A percentile compares a stretch with the other conserved stretches of the same genome.
Evolutionary conservation across 2,888 invertebrate genomes (phyloP).

Genomic region (Flexamia atlantica): DNA sequence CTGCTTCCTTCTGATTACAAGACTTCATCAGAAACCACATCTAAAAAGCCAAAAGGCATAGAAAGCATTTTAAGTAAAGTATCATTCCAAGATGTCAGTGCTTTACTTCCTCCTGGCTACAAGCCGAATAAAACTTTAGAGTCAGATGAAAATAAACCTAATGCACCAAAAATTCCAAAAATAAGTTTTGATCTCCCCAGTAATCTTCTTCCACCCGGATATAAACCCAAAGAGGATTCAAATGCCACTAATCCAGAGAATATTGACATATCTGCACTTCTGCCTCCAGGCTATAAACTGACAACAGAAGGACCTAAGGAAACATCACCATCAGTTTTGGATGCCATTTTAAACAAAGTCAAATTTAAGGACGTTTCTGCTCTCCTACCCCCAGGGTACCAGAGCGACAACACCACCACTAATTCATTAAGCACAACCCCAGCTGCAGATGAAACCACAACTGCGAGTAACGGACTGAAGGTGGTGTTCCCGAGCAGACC

Average conservation of each 20-base stretch:
- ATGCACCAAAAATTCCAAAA: slow-evolving; percentile 71
- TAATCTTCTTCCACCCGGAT: slow-evolving; percentile 79
- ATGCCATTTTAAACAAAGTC: slow-evolving; percentile 72
- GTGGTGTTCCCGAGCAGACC: slow-evolving; percentile 89
- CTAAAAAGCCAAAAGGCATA: slow-evolving; percentile 67
- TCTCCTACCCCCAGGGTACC: slow-evolving; percentile 69
- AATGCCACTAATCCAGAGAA: slow-evolving; percentile 46
- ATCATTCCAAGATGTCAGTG: slow-evolving; percentile 71
- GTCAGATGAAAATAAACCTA: slow-evolving; percentile 62
- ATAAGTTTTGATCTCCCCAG: slow-evolving; percentile 68
- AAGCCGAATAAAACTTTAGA: slow-evolving; percentile 72
- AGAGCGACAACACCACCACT: slow-evolving; percentile 56
- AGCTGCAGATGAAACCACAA: slow-evolving; percentile 61
- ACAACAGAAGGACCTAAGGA: slow-evolving; percentile 59
- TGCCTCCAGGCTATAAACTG: slow-evolving; percentile 67
- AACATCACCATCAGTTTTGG: slow-evolving; percentile 66
- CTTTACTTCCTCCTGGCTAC: slow-evolving; percentile 79
- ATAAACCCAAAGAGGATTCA: slow-evolving; percentile 73
- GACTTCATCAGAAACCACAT: slow-evolving; percentile 72
- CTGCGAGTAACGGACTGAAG: slow-evolving; percentile 65
- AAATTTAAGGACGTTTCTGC: slow-evolving; percentile 72
- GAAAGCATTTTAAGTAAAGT: slow-evolving; percentile 71
- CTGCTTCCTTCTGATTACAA: slow-evolving; percentile 85
- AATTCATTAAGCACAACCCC: slow-evolving; percentile 62
- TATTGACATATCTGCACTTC: slow-evolving; percentile 60